phyloP scores from a whole-genome alignment of 2,113 vertebrate species.

The Daboia siamensis region DNA sequence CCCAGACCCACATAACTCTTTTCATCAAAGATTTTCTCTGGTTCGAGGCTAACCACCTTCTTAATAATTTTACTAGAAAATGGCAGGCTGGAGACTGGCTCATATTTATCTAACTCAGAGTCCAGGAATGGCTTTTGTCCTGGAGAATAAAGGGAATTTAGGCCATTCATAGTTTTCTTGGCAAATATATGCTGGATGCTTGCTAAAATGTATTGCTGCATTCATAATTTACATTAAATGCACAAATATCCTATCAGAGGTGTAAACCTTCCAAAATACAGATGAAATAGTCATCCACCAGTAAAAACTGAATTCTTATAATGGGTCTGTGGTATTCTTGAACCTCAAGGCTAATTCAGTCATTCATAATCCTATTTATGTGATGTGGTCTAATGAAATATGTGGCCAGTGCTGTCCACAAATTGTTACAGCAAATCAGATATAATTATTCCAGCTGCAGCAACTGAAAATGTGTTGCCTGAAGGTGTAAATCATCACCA shows the following conservation, averaged over 20 bases:
- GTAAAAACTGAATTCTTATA: not conserved
- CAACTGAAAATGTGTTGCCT: not conserved
- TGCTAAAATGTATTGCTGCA: not conserved
- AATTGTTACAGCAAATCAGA: not conserved
- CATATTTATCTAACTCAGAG: not conserved
- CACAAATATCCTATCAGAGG: not conserved
- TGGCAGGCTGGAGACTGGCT: not conserved
- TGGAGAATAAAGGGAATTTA: not conserved
- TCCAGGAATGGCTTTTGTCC: not conserved
- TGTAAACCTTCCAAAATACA: not conserved
- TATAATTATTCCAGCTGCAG: not conserved
- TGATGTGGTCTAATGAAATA: not conserved
- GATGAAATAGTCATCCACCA: not conserved
- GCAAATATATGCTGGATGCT: not conserved
- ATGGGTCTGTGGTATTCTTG: not conserved
- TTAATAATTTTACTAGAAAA: not conserved
- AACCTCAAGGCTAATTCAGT: not conserved
- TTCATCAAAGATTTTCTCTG: not conserved
- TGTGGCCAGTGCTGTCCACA: not conserved
- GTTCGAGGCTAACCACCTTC: not conserved
- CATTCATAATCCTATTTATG: not conserved
- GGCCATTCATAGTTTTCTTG: not conserved
- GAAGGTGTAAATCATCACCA: not conserved
- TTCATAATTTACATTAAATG: not conserved
- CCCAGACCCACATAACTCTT: not conserved